These are phyloP conservation scores for Decapterus maruadsi DNA, from an alignment of 2,797 vertebrate genomes.

Conservation along the genomic window DNA sequence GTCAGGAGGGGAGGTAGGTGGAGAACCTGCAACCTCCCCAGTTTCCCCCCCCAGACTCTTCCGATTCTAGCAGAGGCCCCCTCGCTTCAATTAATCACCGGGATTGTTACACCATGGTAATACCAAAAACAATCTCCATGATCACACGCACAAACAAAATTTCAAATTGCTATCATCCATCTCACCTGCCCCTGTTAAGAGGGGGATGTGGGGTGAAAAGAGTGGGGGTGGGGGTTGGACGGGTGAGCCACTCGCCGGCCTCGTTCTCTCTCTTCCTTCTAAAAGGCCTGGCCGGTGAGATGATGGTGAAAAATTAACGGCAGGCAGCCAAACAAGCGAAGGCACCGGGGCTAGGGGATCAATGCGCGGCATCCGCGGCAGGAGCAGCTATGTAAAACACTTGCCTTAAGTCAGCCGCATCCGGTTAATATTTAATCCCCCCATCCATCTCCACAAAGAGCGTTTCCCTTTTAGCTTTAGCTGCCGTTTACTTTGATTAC, in stretches of 20 bases:
- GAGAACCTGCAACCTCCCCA: conserved; percentile 40
- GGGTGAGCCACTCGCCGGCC: conserved; percentile 54
- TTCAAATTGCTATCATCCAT: conserved; percentile 87
- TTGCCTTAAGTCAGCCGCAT: conserved; percentile 84
- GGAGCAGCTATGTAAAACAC: conserved; percentile 83
- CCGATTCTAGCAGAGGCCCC: conserved; percentile 42
- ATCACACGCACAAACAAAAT: conserved; percentile 86
- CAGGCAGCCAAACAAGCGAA: conserved; percentile 76
- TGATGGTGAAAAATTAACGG: conserved; percentile 80
- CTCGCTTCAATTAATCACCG: conserved; percentile 81
- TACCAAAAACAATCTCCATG: conserved; percentile 86
- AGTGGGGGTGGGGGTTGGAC: conserved; percentile 1
- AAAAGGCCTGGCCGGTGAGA: conserved; percentile 62
- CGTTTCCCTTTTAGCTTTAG: conserved; percentile 81
- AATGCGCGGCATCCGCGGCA: conserved; percentile 70
- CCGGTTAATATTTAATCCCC: conserved; percentile 87
- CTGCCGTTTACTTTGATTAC: conserved; percentile 84
- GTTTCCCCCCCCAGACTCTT: conserved; percentile 19
- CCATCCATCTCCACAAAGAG: conserved; percentile 84
- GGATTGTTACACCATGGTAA: conserved; percentile 80
- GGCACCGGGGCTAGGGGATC: conserved; percentile 74
- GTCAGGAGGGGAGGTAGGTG: conserved; percentile 34
- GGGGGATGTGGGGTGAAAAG: conserved; percentile 5
- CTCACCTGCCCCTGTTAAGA: conserved; percentile 80
- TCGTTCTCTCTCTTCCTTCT: conserved; percentile 34